A percentile compares a stretch with the other conserved stretches of the same genome.
phyloP scores from a whole-genome alignment of 2,113 vertebrate genomes.

The Halcyon malimbica region DNA sequence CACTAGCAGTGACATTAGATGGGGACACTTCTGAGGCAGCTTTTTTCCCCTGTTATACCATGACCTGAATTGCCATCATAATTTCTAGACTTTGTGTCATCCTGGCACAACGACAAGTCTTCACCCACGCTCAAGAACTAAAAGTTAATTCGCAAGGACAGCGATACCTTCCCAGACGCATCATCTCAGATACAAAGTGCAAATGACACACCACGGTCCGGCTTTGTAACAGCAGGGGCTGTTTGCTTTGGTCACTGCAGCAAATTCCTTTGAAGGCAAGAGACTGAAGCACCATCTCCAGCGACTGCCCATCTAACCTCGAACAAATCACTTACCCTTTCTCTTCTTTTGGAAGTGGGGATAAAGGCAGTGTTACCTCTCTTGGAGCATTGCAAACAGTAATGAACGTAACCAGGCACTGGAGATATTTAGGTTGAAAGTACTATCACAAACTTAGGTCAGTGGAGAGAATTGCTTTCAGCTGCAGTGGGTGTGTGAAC shows the following conservation, averaged over 20 bases:
- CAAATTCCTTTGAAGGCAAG: neutral
- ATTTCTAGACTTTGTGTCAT: constrained; percentile 64
- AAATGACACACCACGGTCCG: neutral
- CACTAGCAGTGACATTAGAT: neutral
- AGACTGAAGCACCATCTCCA: neutral
- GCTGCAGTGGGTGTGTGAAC: neutral
- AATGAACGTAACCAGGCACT: neutral
- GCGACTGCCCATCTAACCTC: neutral
- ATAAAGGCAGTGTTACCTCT: neutral
- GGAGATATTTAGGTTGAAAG: neutral
- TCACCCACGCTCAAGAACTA: constrained; percentile 25
- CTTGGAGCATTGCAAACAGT: neutral
- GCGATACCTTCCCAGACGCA: constrained; percentile 15
- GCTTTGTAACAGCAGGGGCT: neutral
- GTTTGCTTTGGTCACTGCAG: neutral
- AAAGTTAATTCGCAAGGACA: neutral
- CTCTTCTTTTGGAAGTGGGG: neutral
- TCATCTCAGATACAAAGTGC: constrained; percentile 22
- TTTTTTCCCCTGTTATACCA: neutral
- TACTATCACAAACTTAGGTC: neutral
- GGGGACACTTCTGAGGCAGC: constrained; percentile 33
- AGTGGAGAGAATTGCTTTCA: neutral
- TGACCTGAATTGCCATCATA: constrained; percentile 53
- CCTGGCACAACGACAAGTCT: neutral
- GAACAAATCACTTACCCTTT: neutral